Percentiles rank a stretch among this genome's conserved stretches.
Conservation (phyloP, 2,888 invertebrate species). For the Tenthredo notha region DNA sequence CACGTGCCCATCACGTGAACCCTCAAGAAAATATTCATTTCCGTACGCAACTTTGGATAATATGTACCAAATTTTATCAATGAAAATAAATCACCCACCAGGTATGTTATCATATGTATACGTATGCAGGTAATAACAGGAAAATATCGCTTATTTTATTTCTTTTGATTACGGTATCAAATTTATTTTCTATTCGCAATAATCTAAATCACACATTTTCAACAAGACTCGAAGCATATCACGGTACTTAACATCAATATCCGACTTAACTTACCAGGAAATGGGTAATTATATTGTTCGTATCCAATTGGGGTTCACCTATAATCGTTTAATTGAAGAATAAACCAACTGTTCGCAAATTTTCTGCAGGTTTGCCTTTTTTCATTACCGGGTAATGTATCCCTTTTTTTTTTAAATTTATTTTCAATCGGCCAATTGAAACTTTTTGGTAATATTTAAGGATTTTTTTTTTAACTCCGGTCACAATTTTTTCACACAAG, state of each 20-base stretch:
- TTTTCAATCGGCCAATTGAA: constrained; percentile 29
- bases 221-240: not conserved
- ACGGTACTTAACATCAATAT: not conserved
- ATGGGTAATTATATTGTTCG: constrained; percentile 2
- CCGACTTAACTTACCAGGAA: constrained; percentile 23
- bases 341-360: constrained; percentile 45
- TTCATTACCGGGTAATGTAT: constrained; percentile 59
- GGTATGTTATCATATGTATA: not conserved
- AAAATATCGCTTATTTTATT: not conserved
- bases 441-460: constrained; percentile 29
- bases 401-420: constrained; percentile 21
- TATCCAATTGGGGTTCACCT: constrained; percentile 12
- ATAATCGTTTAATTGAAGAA: constrained; percentile 12
- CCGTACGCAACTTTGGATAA: not conserved
- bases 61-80: not conserved
- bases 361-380: constrained; percentile 56
- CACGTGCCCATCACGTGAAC: not conserved
- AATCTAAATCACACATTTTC: not conserved
- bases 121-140: not conserved
- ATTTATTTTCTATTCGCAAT: not conserved
- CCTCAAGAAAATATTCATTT: not conserved
- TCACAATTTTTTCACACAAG: not conserved
- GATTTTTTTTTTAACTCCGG: constrained; percentile 22
- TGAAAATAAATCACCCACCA: not conserved
- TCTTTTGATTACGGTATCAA: not conserved